phyloP scores from a whole-genome alignment of 2,113 vertebrate genomes.

The Corynorhinus townsendii region DNA sequence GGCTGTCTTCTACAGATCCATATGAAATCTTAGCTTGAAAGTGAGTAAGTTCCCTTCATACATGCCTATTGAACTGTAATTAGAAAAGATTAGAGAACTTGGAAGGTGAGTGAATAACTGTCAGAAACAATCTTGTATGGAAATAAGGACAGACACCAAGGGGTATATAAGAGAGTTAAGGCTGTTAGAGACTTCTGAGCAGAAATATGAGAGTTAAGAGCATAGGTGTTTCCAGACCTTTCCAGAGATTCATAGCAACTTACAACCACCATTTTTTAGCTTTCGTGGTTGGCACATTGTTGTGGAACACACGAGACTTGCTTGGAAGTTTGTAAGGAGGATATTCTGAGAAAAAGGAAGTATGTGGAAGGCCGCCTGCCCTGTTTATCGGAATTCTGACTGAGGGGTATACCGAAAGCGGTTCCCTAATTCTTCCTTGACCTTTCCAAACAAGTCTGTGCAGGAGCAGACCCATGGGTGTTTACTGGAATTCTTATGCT shows the following conservation, averaged over 20 bases:
- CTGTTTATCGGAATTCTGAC: too few relatives aligned
- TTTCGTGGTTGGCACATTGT: neutral
- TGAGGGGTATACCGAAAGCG: too few relatives aligned
- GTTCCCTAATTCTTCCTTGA: too few relatives aligned
- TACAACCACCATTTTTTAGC: neutral
- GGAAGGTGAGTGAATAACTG: neutral
- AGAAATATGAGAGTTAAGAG: neutral
- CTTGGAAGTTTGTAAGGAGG: too few relatives aligned
- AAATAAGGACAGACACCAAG: neutral
- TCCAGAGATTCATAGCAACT: neutral
- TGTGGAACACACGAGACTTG: too few relatives aligned
- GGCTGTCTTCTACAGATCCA: neutral
- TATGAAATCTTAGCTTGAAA: neutral
- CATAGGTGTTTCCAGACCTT: neutral
- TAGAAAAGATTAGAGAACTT: neutral
- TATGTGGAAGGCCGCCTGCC: too few relatives aligned
- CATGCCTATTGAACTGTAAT: neutral
- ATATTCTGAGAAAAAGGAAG: too few relatives aligned
- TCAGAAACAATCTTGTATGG: neutral
- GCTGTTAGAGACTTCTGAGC: neutral
- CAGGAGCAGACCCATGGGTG: too few relatives aligned
- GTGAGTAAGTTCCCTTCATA: neutral
- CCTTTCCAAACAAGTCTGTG: too few relatives aligned
- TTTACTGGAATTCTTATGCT: too few relatives aligned
- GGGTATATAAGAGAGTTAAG: neutral